These are phyloP conservation scores for Callinectes sapidus DNA, from an alignment of 2,888 invertebrate species.

Conservation along the genomic window DNA sequence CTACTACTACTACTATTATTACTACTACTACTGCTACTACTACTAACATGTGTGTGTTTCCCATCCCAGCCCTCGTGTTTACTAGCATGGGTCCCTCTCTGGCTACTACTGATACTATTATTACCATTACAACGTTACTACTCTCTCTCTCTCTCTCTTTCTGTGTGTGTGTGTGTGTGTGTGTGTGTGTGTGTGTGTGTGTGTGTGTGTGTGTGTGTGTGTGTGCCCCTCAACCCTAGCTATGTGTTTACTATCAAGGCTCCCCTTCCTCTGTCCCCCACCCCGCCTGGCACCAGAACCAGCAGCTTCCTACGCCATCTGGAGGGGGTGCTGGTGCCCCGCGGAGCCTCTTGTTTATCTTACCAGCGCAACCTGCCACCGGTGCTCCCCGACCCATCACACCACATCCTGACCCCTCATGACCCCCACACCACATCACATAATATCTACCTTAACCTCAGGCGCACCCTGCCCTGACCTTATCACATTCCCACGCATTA, in stretches of 20 bases:
- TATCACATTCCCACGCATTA: background rate
- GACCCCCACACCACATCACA: slow-evolving; percentile 31
- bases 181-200: too few relatives aligned
- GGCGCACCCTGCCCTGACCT: background rate
- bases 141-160: background rate
- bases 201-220: too few relatives aligned
- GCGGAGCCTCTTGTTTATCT: background rate
- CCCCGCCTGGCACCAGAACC: background rate
- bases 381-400: background rate
- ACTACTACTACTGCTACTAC: too few relatives aligned
- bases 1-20: too few relatives aligned
- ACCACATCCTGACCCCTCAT: background rate
- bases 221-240: too few relatives aligned
- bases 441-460: background rate
- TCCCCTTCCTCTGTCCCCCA: background rate
- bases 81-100: background rate
- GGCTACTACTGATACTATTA: too few relatives aligned
- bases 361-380: background rate
- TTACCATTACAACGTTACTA: too few relatives aligned
- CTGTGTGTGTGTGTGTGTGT: too few relatives aligned
- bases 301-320: background rate
- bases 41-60: background rate
- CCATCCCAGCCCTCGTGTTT: background rate
- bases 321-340: background rate
- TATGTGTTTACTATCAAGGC: background rate